Percentiles rank a stretch among this genome's conserved stretches.
These are phyloP conservation scores for Scaptomyza montana DNA, from an alignment of 1,140 invertebrate species.

Conservation along the genomic window DNA sequence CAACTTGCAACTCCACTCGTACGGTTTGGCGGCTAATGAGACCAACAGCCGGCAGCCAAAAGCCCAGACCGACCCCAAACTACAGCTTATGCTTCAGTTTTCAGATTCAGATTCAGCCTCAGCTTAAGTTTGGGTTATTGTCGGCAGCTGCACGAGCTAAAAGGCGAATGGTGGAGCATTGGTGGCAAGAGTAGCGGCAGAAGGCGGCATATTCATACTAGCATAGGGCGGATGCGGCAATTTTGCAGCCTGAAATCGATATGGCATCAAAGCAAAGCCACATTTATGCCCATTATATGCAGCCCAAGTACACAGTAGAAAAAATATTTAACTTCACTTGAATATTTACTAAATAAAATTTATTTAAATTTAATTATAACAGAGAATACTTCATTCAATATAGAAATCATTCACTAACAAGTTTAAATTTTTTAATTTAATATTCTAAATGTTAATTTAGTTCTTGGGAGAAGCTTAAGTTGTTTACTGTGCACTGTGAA, in stretches of 20 bases:
- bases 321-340: too few relatives aligned
- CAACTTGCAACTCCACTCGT: conserved; percentile 27
- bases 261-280: conserved; percentile 74
- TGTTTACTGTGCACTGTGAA: too few relatives aligned
- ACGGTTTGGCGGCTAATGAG: conserved; percentile 51
- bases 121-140: conserved; percentile 24
- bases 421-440: too few relatives aligned
- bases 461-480: too few relatives aligned
- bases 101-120: conserved; percentile 1
- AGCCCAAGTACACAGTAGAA: conserved; percentile 20
- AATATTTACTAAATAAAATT: too few relatives aligned
- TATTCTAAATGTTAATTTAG: too few relatives aligned
- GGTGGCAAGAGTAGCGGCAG: neutral
- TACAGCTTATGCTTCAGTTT: neutral
- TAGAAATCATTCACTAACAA: too few relatives aligned
- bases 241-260: conserved; percentile 76
- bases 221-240: conserved; percentile 73
- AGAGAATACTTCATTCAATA: too few relatives aligned
- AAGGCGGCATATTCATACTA: conserved; percentile 14
- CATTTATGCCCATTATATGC: conserved; percentile 80
- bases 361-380: too few relatives aligned
- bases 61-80: conserved; percentile 34
- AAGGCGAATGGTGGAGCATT: conserved; percentile 18
- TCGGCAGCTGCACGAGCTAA: conserved; percentile 30
- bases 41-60: conserved; percentile 64